These are phyloP conservation scores for Pithys albifrons DNA, from an alignment of 2,113 vertebrate species.

Conservation along the genomic window DNA sequence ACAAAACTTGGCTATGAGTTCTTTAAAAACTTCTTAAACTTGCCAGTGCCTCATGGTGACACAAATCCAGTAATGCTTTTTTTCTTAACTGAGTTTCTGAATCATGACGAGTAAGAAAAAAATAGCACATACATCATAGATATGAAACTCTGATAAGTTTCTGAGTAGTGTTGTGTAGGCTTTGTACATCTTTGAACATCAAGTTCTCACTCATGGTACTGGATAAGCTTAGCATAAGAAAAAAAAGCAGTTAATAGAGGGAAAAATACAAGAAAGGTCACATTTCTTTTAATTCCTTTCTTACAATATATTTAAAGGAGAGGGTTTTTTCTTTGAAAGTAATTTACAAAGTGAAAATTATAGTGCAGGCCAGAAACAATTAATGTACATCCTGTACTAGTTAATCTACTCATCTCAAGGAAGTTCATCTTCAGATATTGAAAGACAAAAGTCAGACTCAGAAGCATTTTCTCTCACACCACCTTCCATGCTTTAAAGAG, in stretches of 20 bases:
- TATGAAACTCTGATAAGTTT: slow-evolving; percentile 66
- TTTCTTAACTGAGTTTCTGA: slow-evolving; percentile 48
- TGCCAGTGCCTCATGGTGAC: not conserved
- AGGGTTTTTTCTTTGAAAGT: not conserved
- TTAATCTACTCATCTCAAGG: slow-evolving; percentile 1
- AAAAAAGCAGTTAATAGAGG: not conserved
- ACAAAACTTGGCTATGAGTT: not conserved
- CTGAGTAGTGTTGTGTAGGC: slow-evolving; percentile 56
- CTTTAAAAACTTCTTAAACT: not conserved
- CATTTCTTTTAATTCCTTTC: not conserved
- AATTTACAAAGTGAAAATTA: not conserved
- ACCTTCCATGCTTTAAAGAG: not conserved
- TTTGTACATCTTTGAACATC: slow-evolving; percentile 6
- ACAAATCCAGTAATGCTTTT: slow-evolving; percentile 1
- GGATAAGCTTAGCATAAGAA: not conserved
- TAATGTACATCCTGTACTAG: not conserved
- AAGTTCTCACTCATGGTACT: not conserved
- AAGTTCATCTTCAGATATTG: slow-evolving; percentile 38
- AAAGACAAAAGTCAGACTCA: not conserved
- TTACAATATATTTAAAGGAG: not conserved
- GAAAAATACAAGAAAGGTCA: slow-evolving; percentile 27
- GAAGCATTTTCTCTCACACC: not conserved
- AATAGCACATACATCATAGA: slow-evolving; percentile 15
- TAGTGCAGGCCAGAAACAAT: not conserved
- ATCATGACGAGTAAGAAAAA: slow-evolving; percentile 28